phyloP scores from a whole-genome alignment of 2,113 vertebrate genomes.

The Garra rufa region DNA sequence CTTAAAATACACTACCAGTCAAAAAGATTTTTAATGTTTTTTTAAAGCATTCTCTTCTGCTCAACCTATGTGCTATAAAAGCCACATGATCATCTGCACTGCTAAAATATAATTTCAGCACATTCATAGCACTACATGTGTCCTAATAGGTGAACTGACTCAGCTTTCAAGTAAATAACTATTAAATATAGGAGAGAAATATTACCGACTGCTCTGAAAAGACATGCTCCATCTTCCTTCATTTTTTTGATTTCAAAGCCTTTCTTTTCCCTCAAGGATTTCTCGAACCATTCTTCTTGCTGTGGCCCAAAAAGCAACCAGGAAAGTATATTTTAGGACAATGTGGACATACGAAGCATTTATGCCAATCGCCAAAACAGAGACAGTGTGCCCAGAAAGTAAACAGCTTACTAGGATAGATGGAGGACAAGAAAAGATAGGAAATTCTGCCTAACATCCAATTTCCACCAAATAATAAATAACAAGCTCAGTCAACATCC shows the following conservation, averaged over 20 bases:
- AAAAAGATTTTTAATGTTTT: too few species aligned
- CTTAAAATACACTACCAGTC: too few species aligned
- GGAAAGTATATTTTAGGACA: background rate
- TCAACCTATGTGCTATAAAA: background rate
- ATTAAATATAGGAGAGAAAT: background rate
- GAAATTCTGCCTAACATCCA: too few species aligned
- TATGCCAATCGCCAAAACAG: background rate
- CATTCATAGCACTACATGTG: background rate
- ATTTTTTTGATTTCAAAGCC: constrained; percentile 94
- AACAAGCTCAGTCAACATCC: background rate
- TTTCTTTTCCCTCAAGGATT: constrained; percentile 88
- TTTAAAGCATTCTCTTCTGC: too few species aligned
- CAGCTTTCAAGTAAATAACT: background rate
- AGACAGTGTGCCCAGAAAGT: background rate
- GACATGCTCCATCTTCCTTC: constrained; percentile 93
- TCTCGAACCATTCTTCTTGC: constrained; percentile 95
- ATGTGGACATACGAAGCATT: background rate
- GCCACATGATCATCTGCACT: background rate
- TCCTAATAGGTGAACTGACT: background rate
- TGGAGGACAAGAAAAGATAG: too few species aligned
- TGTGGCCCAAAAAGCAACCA: constrained; percentile 58
- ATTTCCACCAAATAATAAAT: background rate
- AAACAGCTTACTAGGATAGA: background rate
- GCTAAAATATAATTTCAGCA: background rate
- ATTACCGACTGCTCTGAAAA: constrained; percentile 89